Base-by-base conservation (phyloP, 2,113 vertebrate species). In the Romanogobio albipinnatus region DNA sequence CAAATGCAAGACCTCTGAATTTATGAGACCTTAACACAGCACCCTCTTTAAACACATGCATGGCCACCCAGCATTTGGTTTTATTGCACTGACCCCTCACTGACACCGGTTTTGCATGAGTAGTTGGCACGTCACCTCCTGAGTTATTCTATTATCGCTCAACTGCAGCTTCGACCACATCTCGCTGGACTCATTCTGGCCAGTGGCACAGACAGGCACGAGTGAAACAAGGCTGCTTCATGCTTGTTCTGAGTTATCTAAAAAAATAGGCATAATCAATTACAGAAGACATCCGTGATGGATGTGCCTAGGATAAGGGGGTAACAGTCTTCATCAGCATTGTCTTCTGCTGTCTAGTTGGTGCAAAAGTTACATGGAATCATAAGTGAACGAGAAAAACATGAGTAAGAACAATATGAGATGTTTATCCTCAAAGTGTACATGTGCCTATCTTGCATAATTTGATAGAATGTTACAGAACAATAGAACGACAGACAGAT, bases 31-130 rank as follows among this genome's bases (percentile, higher is more conserved):
- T 81, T 62, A 47, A 43, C 58, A 70, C 45, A 43, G 29, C 73
- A 51, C 66, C 29, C 22, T 53, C n/a, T 49, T 68, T 78, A 84
- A 61, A 73, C 24, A 53, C 24, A 86, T 74, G 78, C 75, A 79
- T 49, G 62, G 33, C 80, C 56, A 80, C 84, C 73, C 88, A 84
- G 68, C 53, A 86, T 86, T 47, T 17, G 47, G 62, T 45, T 86
- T 84, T 84, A 82, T 64, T 49, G 47, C 66, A 73, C 56, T 90
- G 92, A 92, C 94, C 93, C 88, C 64, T 83, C 62, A 29, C 56
- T 87, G 87, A 93, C 92, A 91, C 91, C 1, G 2, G 91, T 92
- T 94, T 90, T 74, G 91, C 92, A 88, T 90, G 88, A 86, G 88
- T 58, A 88, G 84, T 70, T 83, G 22, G 80, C 88, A 90, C 86